A percentile compares a stretch with the other conserved stretches of the same genome.
These are phyloP conservation scores for Argentina silus DNA, from an alignment of 2,797 vertebrate genomes.

Conservation along the genomic window DNA sequence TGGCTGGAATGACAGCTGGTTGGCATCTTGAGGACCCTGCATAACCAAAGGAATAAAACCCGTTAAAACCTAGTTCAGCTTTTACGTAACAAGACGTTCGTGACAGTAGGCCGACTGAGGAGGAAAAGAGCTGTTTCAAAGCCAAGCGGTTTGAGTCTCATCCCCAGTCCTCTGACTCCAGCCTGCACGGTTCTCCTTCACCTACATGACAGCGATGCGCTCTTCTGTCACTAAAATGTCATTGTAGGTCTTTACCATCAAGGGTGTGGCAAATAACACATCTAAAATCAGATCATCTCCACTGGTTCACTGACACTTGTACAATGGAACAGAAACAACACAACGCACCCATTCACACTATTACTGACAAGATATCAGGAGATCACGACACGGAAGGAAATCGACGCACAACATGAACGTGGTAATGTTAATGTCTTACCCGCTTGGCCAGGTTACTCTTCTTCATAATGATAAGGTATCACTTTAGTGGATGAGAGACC, in stretches of 20 bases:
- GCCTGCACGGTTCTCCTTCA: neutral
- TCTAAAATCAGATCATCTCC: neutral
- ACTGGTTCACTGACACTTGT: neutral
- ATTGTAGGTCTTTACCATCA: constrained; percentile 21
- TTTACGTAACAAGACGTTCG: neutral
- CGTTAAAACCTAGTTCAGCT: constrained; percentile 5
- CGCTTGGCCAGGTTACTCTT: constrained; percentile 64
- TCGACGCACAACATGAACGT: neutral
- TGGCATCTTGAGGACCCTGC: constrained; percentile 83
- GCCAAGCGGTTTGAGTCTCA: neutral
- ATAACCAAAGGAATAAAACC: constrained; percentile 33
- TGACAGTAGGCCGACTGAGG: neutral
- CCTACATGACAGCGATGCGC: neutral
- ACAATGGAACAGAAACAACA: neutral
- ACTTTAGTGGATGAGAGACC: constrained; percentile 15
- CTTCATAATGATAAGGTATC: constrained; percentile 54
- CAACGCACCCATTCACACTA: neutral
- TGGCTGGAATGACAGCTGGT: constrained; percentile 72
- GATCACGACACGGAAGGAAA: constrained; percentile 10
- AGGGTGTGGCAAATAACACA: constrained; percentile 46
- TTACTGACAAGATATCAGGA: neutral
- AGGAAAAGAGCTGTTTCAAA: neutral
- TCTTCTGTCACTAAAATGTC: neutral
- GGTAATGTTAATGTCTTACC: constrained; percentile 46
- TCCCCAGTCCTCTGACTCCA: neutral